Evolutionary conservation across 2,113 vertebrate genomes (phyloP), one percentile per base, ranked within the genome.

Genomic region (Halichoerus grypus): DNA sequence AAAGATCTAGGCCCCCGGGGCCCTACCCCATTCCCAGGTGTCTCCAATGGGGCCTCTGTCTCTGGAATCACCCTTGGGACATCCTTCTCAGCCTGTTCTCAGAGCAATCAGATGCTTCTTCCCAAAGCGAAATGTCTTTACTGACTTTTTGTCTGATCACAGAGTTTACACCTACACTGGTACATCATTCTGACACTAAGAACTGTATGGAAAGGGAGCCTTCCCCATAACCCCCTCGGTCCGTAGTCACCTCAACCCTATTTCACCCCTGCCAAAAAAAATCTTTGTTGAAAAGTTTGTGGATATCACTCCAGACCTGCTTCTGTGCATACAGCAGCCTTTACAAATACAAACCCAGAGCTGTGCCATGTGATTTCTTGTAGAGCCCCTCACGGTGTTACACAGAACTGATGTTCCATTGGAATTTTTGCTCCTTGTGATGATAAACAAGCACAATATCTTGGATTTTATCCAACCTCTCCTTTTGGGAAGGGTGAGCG

Each of bases 31-130:
- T 69, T 18, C 31, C 61, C 33, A 26, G 2, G 13, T 8, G 33
- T 76, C 55, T 77, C 80, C 26, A 36, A 2, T 4, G 0, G 28
- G 28, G 11, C 28, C 28, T 46, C 67, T 22, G n/a, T 11, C 46
- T 36, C 24, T 12, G 6, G 39, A 19, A 31, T 22, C 42, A 0
- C 28, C 33, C 49, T 39, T 0, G 1, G 31, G 26, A 69, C 3
- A 13, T 4, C 15, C 36, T 88, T 39, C 49, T 36, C 51, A 16
- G 51, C 24, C 69, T 10, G 2, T 31, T 36, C 49, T 59, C 61
- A 26, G 5, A 53, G 9, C 61, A 31, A n/a, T 11, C 53, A 53
- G 14, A 63, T 1, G 1, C 67, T 92, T 74, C 42, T 46, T 80
- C 84, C 42, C 42, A 26, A 46, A 91, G 42, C 4, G 4, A 85